phyloP scores from a whole-genome alignment of 2,888 invertebrate species.

The Sesia bembeciformis region DNA sequence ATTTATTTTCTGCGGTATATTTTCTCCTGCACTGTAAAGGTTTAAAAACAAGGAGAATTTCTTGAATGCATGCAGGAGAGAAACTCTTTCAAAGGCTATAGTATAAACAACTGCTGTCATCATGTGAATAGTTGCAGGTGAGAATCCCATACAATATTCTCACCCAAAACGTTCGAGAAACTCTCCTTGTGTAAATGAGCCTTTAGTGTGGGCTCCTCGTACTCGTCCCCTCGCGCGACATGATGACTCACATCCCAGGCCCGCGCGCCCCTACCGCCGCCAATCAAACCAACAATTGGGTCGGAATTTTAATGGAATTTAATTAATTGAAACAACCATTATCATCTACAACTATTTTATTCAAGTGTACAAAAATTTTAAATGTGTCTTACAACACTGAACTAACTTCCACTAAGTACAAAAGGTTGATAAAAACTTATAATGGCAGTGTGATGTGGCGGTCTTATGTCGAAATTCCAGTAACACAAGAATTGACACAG shows the following conservation, averaged over 20 bases:
- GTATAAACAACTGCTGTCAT: too few species aligned
- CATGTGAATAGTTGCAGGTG: too few species aligned
- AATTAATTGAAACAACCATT: constrained; percentile 66
- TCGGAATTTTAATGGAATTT: constrained; percentile 63
- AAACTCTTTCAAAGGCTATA: background rate
- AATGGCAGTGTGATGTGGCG: constrained; percentile 64
- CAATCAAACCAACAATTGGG: constrained; percentile 48
- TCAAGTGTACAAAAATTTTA: constrained; percentile 58
- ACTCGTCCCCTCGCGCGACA: constrained; percentile 14
- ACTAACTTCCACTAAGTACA: constrained; percentile 22
- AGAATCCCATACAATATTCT: too few species aligned
- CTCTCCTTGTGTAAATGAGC: too few species aligned
- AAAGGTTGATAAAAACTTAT: constrained; percentile 30
- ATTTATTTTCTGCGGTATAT: constrained; percentile 15
- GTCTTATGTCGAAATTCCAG: constrained; percentile 78
- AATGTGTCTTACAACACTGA: constrained; percentile 41
- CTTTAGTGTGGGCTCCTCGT: constrained; percentile 3
- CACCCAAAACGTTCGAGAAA: too few species aligned
- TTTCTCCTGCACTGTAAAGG: background rate
- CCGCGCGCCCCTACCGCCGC: constrained; percentile 31
- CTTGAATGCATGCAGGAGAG: background rate
- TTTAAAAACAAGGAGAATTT: background rate
- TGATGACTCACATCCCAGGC: constrained; percentile 37
- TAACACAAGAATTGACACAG: constrained; percentile 79
- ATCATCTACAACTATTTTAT: constrained; percentile 67